A percentile compares a stretch with the other conserved stretches of the same genome.
These are phyloP conservation scores for Antheraea mylitta DNA, from an alignment of 1,140 invertebrate species.

Conservation along the genomic window DNA sequence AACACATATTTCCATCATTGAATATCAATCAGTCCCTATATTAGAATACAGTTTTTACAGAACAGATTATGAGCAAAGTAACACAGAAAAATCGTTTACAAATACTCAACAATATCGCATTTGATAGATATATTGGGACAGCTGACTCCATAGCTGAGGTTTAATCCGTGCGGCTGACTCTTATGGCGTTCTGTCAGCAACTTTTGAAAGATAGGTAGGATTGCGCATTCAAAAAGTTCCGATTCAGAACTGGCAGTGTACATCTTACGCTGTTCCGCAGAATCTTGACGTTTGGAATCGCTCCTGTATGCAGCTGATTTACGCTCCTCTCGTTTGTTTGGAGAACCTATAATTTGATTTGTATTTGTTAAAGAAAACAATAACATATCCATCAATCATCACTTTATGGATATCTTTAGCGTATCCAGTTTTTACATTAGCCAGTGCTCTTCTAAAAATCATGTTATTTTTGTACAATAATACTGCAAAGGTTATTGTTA, in stretches of 20 bases:
- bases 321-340: slow-evolving; percentile 59
- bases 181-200: slow-evolving; percentile 90
- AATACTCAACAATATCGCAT: slow-evolving; percentile 96
- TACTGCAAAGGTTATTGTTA: no score
- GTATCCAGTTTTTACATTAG: no score
- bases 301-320: slow-evolving; percentile 63
- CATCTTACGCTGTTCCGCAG: slow-evolving; percentile 79
- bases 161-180: slow-evolving; percentile 80
- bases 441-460: no score
- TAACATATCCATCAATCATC: no score
- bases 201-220: slow-evolving; percentile 94
- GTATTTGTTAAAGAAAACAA: no score
- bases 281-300: slow-evolving; percentile 68
- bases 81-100: slow-evolving; percentile 78
- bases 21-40: no score
- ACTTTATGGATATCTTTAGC: no score
- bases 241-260: slow-evolving; percentile 91
- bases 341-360: slow-evolving; percentile 44
- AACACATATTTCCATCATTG: no score
- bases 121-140: slow-evolving; percentile 97
- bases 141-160: slow-evolving; percentile 89
- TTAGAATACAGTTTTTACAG: no score
- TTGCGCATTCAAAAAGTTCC: slow-evolving; percentile 87
- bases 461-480: no score
- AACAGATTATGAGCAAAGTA: no score